A percentile compares a stretch with the other conserved stretches of the same genome.
phyloP scores from a whole-genome alignment of 2,888 invertebrate genomes.

The Sicus ferrugineus region DNA sequence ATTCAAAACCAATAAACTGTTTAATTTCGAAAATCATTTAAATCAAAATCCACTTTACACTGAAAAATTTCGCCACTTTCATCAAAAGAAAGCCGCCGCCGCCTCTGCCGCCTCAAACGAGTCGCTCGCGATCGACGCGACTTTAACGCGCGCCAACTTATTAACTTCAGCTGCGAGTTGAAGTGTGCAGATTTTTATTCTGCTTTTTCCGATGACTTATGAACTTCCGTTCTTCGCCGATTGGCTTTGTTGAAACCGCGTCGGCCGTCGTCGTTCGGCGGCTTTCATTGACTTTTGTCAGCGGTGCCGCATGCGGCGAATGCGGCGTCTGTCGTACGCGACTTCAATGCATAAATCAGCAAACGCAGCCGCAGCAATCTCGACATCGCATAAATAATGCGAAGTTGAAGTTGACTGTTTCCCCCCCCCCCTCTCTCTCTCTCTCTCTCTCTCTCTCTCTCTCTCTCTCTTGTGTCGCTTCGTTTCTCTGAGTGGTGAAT shows the following conservation, averaged over 20 bases:
- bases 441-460: no score
- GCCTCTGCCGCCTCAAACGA: background rate
- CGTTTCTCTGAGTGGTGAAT: background rate
- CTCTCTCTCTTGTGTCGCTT: background rate
- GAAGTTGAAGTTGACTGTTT: no score
- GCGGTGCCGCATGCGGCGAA: background rate
- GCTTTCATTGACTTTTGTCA: constrained; percentile 14
- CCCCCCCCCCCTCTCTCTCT: no score
- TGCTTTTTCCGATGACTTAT: background rate
- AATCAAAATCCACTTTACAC: background rate
- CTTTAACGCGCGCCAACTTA: background rate
- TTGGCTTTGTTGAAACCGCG: background rate
- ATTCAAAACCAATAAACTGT: background rate
- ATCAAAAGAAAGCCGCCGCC: constrained; percentile 9
- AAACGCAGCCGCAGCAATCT: background rate
- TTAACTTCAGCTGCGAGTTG: background rate
- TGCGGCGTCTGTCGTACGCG: constrained; percentile 22
- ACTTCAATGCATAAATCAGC: constrained; percentile 26
- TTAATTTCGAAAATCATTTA: background rate
- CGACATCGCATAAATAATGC: background rate
- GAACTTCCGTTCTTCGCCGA: constrained; percentile 1
- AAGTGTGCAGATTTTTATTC: background rate
- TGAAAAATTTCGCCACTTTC: background rate
- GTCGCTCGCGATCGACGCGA: background rate
- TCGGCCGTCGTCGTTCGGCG: constrained; percentile 3